Base-by-base conservation (phyloP, 30 jellyfish, hydroid and myxozoan genomes). In the Aurelia sp. region DNA sequence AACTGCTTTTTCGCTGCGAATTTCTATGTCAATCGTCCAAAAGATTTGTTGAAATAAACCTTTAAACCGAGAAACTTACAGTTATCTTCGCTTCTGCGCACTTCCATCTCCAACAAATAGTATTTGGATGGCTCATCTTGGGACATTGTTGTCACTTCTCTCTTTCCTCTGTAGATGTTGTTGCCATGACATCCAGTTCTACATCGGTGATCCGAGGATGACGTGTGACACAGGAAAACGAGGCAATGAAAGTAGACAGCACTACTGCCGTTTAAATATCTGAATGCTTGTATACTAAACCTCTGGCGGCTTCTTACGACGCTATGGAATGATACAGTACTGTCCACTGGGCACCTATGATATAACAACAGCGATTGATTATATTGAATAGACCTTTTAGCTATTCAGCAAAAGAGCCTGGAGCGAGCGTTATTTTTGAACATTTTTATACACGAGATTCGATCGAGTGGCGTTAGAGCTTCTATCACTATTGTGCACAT, bases 171-270 rank as follows among this genome's bases (percentile, higher is more conserved):
- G 23, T 64, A 58, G 63, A 62, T 47, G 68, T 84, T 72, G 81
- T 64, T 72, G 15, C 93, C 93, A 19, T 74, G 57, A 41, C 93
- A 84, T 47, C 81, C 74, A 9, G 30, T 16, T 22, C 68, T 74
- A 71, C 93, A 84, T 22, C 81, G 67, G 19, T 37, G 37, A 64
- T 71, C 74, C 1, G 81, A 55, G 18, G 93, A 84, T 1, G 87
- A 52, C 71, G 27, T 40, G 66, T 84, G 87, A 40, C 93, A 84
- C 44, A 84, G 82, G 85, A 84, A 79, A 15, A 79, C 79, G 61
- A 62, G 79, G 90, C 90, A 79, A 55, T 79, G 90, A 52, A 84
- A 11, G 79, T 20, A 73, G 18, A 48, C 90, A 13, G 90, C 27
- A 13, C 82, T 79, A 16, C 77, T 63, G 79, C 67, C 30, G 33